Percentiles rank a stretch among this genome's conserved stretches.
Evolutionary conservation across 2,797 vertebrate species (phyloP).

Genomic region (Alcedo atthis): DNA sequence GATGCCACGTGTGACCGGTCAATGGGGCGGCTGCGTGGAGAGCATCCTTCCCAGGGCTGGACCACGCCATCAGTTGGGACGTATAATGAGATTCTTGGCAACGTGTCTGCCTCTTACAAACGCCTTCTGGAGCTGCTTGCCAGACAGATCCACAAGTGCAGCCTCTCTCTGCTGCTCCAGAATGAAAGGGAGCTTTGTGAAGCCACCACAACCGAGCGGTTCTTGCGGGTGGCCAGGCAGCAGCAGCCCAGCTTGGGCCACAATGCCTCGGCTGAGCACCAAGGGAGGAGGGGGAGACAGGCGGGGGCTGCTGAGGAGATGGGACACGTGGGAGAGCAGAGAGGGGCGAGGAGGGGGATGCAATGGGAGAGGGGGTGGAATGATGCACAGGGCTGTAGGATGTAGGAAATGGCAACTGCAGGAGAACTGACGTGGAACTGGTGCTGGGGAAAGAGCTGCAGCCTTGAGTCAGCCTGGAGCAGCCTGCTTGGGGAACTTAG

Average conservation of each 20-base stretch:
- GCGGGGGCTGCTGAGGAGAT: not conserved
- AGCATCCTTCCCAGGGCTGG: not conserved
- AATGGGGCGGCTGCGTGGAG: not conserved
- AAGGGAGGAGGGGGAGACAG: not conserved
- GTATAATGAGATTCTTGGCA: slow-evolving; percentile 46
- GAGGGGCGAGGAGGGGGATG: not conserved
- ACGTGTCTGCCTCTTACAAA: not conserved
- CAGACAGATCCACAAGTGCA: slow-evolving; percentile 28
- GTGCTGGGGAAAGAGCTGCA: not conserved
- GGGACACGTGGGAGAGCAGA: not conserved
- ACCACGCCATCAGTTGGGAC: not conserved
- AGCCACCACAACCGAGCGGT: not conserved
- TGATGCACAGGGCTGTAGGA: not conserved
- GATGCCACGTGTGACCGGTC: not conserved
- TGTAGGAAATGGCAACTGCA: not conserved
- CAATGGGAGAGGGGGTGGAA: accelerated
- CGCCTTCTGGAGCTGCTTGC: slow-evolving; percentile 26
- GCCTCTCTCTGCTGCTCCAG: not conserved
- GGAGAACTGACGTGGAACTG: not conserved
- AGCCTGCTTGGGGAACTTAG: not conserved
- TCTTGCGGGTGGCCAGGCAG: not conserved
- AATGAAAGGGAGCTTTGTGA: slow-evolving; percentile 52
- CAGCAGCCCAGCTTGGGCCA: not conserved
- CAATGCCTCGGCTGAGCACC: accelerated
- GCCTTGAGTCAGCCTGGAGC: not conserved